Conservation (phyloP, 2,888 invertebrate species). For the Meloe dianella region DNA sequence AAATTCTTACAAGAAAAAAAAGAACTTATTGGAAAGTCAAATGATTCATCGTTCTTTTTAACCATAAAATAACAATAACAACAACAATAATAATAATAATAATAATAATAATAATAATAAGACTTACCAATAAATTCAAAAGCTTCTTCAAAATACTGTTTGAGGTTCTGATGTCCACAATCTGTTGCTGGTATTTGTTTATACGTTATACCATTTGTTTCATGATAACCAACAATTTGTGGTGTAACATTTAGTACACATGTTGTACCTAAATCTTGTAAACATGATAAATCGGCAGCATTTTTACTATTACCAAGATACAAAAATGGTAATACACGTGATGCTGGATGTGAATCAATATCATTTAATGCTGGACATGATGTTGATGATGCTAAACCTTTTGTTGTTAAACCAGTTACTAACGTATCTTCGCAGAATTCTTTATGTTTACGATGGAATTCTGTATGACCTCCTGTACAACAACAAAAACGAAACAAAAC, state of each 20-base stretch:
- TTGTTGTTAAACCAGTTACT: slow-evolving; percentile 58
- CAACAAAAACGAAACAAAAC: slow-evolving; percentile 45
- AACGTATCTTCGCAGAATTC: slow-evolving; percentile 76
- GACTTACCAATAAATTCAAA: slow-evolving; percentile 83
- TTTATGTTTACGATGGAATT: slow-evolving; percentile 72
- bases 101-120: too few species aligned
- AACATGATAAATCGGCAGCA: slow-evolving; percentile 73
- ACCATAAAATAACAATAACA: background rate
- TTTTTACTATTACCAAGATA: slow-evolving; percentile 84
- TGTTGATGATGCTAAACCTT: slow-evolving; percentile 55
- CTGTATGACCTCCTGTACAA: slow-evolving; percentile 74
- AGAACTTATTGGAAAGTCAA: slow-evolving; percentile 8
- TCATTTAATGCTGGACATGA: slow-evolving; percentile 65
- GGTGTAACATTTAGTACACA: slow-evolving; percentile 84
- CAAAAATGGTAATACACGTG: slow-evolving; percentile 79
- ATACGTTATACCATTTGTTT: slow-evolving; percentile 70
- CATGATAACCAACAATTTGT: slow-evolving; percentile 74
- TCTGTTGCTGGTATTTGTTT: slow-evolving; percentile 83
- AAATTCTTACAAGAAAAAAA: slow-evolving; percentile 11
- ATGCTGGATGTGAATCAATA: slow-evolving; percentile 78
- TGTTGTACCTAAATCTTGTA: slow-evolving; percentile 72
- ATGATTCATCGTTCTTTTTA: background rate
- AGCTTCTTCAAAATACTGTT: slow-evolving; percentile 87
- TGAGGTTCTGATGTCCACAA: slow-evolving; percentile 83
- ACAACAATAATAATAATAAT: background rate